These are phyloP conservation scores for Brachymystax lenok DNA, from an alignment of 2,797 vertebrate genomes.

Conservation along the genomic window DNA sequence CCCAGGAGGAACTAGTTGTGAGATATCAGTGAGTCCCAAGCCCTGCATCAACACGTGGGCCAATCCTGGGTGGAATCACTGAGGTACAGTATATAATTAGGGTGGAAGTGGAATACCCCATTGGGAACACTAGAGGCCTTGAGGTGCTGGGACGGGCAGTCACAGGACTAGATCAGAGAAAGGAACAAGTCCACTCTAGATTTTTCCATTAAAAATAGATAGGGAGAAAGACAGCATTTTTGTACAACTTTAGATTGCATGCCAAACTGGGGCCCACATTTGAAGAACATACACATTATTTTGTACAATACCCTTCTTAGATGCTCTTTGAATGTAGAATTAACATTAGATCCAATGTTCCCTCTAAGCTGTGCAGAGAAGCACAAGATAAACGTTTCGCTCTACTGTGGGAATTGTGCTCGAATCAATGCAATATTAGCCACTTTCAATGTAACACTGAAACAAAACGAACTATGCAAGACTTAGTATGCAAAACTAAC, in stretches of 20 bases:
- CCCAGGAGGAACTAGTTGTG: background rate
- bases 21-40: background rate
- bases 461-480: too few relatives aligned
- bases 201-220: background rate
- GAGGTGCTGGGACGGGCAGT: background rate
- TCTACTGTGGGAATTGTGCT: too few relatives aligned
- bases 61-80: background rate
- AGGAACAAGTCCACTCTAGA: background rate
- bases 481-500: too few relatives aligned
- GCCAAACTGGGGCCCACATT: background rate
- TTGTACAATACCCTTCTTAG: background rate
- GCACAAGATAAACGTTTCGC: too few relatives aligned
- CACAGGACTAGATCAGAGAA: background rate
- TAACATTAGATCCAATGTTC: too few relatives aligned
- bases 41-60: background rate
- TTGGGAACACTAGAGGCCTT: conserved; percentile 3
- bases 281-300: background rate
- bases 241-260: background rate
- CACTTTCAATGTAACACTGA: too few relatives aligned
- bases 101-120: background rate
- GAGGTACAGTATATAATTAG: too few relatives aligned
- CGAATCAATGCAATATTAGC: too few relatives aligned
- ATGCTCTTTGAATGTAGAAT: background rate
- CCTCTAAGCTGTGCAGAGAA: too few relatives aligned
- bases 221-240: background rate